Evolutionary conservation across 2,888 invertebrate species (phyloP).

Genomic region (Harpalus rubripes): DNA sequence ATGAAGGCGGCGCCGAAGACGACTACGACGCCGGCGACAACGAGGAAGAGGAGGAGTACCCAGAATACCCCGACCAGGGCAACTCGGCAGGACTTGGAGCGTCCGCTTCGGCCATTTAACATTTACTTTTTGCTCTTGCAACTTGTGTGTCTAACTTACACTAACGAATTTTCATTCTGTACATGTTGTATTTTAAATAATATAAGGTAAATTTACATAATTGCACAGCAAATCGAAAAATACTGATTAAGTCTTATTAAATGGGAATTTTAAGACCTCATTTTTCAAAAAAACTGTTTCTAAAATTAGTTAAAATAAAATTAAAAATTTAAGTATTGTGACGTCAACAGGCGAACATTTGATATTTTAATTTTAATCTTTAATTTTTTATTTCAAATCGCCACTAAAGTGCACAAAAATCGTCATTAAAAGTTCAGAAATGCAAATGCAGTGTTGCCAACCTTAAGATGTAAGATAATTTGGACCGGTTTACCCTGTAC

Average conservation of each 20-base stretch:
- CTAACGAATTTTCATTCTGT: slow-evolving; percentile 63
- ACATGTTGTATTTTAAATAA: slow-evolving; percentile 17
- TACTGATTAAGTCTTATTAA: background rate
- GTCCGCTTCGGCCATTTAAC: slow-evolving; percentile 75
- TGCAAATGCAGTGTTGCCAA: no score
- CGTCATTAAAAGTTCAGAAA: no score
- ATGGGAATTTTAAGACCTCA: no score
- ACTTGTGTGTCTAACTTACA: slow-evolving; percentile 65
- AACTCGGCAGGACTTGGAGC: slow-evolving; percentile 75
- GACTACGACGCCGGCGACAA: slow-evolving; percentile 80
- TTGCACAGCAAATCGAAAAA: background rate
- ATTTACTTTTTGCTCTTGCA: slow-evolving; percentile 70
- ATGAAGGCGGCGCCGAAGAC: slow-evolving; percentile 79
- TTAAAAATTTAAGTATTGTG: no score
- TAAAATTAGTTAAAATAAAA: no score
- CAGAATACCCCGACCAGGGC: slow-evolving; percentile 80
- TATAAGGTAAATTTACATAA: slow-evolving; percentile 18
- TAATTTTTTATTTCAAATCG: no score
- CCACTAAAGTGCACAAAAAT: no score
- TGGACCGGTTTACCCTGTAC: no score
- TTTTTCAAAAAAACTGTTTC: no score
- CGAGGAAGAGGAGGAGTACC: slow-evolving; percentile 80
- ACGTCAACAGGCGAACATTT: no score
- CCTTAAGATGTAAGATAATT: no score
- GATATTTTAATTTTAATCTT: no score